Percentiles rank a stretch among this genome's conserved stretches.
phyloP scores from a whole-genome alignment of 2,888 invertebrate genomes.

The Cancer borealis region DNA sequence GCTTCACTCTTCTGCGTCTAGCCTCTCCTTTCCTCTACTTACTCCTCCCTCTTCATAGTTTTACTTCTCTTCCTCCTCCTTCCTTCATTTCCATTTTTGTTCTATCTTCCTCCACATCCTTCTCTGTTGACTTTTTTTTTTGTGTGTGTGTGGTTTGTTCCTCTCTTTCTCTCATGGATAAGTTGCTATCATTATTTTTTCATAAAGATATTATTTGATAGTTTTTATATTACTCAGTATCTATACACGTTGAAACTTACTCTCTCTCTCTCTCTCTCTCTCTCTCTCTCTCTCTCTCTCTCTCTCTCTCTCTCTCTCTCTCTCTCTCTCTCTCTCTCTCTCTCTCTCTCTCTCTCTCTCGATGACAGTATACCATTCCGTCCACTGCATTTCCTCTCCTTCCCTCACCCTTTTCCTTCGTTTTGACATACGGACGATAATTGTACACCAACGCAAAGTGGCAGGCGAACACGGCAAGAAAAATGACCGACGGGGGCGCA shows the following conservation, averaged over 20 bases:
- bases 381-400: not conserved
- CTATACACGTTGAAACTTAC: not conserved
- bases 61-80: not conserved
- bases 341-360: conserved; percentile 15
- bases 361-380: not conserved
- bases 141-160: not conserved
- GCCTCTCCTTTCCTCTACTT: not conserved
- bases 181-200: not conserved
- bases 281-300: not conserved
- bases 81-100: not conserved
- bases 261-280: not conserved
- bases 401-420: not conserved
- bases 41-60: not conserved
- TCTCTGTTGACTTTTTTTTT: not conserved
- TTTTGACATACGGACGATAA: not conserved
- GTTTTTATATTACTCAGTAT: not conserved
- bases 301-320: conserved; percentile 12
- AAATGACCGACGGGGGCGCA: not conserved
- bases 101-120: not conserved
- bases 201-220: not conserved
- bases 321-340: conserved; percentile 23
- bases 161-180: not conserved
- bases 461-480: conserved; percentile 10
- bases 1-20: not conserved
- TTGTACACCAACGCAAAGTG: conserved; percentile 14